Evolutionary conservation across 1,140 invertebrate genomes (phyloP).

Genomic region (Macrobrachium rosenbergii): DNA sequence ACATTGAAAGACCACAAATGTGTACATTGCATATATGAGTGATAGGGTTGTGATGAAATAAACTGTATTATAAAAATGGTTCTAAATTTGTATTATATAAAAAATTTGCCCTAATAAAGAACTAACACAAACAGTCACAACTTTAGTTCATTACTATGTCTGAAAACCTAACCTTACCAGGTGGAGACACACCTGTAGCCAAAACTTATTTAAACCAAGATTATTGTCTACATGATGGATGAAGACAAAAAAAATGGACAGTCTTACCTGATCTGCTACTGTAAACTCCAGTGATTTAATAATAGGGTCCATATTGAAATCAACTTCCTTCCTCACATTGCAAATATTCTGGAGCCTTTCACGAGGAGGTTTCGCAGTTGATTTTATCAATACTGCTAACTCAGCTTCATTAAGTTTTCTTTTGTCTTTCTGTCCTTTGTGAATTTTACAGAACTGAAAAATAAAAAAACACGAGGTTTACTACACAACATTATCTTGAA

Average conservation of each 20-base stretch:
- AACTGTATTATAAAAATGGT: too few relatives aligned
- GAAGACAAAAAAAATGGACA: neutral
- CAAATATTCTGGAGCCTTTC: slow-evolving; percentile 25
- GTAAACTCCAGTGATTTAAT: slow-evolving; percentile 44
- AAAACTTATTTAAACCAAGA: neutral
- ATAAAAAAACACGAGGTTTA: neutral
- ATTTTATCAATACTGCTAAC: slow-evolving; percentile 29
- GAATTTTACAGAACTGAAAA: slow-evolving; percentile 45
- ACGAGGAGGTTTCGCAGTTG: slow-evolving; percentile 26
- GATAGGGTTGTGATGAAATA: too few relatives aligned
- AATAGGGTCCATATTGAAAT: slow-evolving; percentile 25
- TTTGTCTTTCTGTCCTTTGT: slow-evolving; percentile 53
- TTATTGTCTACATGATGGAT: neutral
- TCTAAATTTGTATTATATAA: too few relatives aligned
- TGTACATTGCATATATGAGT: too few relatives aligned
- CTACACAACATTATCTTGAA: neutral
- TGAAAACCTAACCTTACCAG: too few relatives aligned
- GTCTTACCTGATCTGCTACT: slow-evolving; percentile 51
- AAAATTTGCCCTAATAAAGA: too few relatives aligned
- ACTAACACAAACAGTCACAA: too few relatives aligned
- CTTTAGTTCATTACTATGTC: too few relatives aligned
- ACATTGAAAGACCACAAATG: too few relatives aligned
- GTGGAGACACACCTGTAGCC: too few relatives aligned
- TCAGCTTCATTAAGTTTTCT: slow-evolving; percentile 51
- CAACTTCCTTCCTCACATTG: neutral